Evolutionary conservation across 1,140 invertebrate species (phyloP).

Genomic region (Zeugodacus cucurbitae): DNA sequence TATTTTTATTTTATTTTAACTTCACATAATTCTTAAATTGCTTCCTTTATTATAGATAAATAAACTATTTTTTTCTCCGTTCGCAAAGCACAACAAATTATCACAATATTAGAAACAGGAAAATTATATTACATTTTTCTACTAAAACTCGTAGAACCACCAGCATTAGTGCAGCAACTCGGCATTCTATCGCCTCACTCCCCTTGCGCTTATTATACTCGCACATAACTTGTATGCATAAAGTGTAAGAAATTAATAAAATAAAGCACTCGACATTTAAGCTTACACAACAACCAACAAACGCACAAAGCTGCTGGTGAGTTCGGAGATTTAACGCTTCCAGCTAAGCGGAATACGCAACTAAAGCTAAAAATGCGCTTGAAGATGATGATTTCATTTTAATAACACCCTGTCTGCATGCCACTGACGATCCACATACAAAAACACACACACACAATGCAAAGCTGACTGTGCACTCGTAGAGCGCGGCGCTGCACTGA

Average conservation of each 20-base stretch:
- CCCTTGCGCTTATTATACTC: neutral
- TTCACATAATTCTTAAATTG: too few species aligned
- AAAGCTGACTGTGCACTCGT: neutral
- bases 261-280: slow-evolving; percentile 39
- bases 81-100: too few species aligned
- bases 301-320: neutral
- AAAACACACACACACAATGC: neutral
- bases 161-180: too few species aligned
- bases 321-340: neutral
- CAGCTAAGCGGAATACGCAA: neutral
- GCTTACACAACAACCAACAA: neutral
- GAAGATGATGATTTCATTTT: slow-evolving; percentile 46
- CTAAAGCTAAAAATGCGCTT: neutral
- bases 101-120: too few species aligned
- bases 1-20: neutral
- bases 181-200: too few species aligned
- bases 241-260: slow-evolving; percentile 43
- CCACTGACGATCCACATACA: neutral
- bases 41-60: too few species aligned
- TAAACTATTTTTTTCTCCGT: too few species aligned
- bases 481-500: neutral
- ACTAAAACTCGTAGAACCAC: too few species aligned
- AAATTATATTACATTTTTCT: too few species aligned
- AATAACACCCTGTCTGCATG: slow-evolving; percentile 43
- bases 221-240: slow-evolving; percentile 42